Base-by-base conservation (phyloP, 1,140 invertebrate genomes). In the Andricus grossulariae region DNA sequence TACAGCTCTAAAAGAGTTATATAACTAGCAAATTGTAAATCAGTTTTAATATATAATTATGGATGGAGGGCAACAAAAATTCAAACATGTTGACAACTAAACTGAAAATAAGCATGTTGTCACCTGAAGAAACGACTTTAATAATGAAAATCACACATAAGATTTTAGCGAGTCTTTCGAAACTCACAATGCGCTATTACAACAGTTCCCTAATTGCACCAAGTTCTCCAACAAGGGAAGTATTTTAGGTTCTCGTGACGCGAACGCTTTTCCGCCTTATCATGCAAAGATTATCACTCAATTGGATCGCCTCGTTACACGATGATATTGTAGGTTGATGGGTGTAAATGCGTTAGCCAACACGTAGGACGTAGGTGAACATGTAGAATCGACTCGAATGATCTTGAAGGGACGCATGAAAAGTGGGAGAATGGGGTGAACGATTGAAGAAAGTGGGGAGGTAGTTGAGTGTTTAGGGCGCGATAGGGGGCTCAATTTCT, bases 401-500 rank as follows among this genome's bases (percentile, higher is more conserved):
- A 66, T 66, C 60, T 60, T 60, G 12, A 15, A 32, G 45, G 73
- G 11, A 16, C n/a, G 21, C 11, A 72, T 6, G 39, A 71, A 7
- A 19, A 71, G 13, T 10, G 55, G 19, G 77, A 50, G 66, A 77
- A 49, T 77, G 78, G 76, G 82, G 82, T 78, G 76, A 74, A 74
- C 60, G 54, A 77, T 39, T 16, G 60, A 66, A 45, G 60, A 66
- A 66, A 66, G 13, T 3, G 11, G 25, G 57, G n/a, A 25, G 15
- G 13, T 60, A 60, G 21, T 60, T 60, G 21, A 66, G 60, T 25
- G 60, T 66, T 25, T 15, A 15, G 60, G 25, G 60, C n/a, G 60
- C 60, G 21, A 60, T 32, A 82, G 80, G 71, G 72, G 71, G 79
- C 84, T 87, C 84, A 84, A 89, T 89, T 89, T 88, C 87, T 85